phyloP scores from a whole-genome alignment of 1,140 invertebrate species.

The Oppia nitens region DNA sequence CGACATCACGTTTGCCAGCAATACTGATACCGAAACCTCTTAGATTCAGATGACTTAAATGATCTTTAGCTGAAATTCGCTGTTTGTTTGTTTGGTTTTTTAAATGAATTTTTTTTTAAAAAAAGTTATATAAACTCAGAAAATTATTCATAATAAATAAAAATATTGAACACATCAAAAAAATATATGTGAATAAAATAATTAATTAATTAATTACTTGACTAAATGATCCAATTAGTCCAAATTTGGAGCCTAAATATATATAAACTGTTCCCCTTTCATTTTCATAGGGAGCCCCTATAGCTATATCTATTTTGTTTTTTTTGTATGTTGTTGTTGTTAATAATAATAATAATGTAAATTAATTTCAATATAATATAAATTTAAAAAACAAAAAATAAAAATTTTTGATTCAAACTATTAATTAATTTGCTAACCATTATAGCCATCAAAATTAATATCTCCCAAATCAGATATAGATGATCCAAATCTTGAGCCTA shows the following conservation, averaged over 20 bases:
- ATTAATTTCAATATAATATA: neutral
- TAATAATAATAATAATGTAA: too few species aligned
- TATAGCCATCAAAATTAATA: conserved; percentile 33
- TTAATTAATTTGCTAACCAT: neutral
- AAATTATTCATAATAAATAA: too few species aligned
- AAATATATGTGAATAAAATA: too few species aligned
- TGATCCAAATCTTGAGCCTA: conserved; percentile 31
- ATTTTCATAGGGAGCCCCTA: conserved; percentile 38
- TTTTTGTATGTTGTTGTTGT: too few species aligned
- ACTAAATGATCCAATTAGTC: conserved; percentile 50
- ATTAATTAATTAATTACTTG: conserved; percentile 48
- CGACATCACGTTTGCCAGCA: conserved; percentile 2
- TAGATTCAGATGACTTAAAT: neutral
- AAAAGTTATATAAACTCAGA: too few species aligned
- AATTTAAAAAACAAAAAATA: conserved; percentile 26
- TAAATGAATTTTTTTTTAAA: too few species aligned
- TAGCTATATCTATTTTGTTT: conserved; percentile 29
- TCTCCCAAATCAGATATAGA: conserved; percentile 31
- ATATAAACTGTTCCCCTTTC: conserved; percentile 36
- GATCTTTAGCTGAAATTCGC: conserved; percentile 2
- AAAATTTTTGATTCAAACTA: too few species aligned
- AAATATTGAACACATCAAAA: conserved; percentile 6
- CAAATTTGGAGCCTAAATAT: conserved; percentile 34
- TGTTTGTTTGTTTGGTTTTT: neutral
- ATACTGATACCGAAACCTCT: conserved; percentile 14